Conservation (phyloP, 2,888 invertebrate genomes). For the Antheraea assamensis region DNA sequence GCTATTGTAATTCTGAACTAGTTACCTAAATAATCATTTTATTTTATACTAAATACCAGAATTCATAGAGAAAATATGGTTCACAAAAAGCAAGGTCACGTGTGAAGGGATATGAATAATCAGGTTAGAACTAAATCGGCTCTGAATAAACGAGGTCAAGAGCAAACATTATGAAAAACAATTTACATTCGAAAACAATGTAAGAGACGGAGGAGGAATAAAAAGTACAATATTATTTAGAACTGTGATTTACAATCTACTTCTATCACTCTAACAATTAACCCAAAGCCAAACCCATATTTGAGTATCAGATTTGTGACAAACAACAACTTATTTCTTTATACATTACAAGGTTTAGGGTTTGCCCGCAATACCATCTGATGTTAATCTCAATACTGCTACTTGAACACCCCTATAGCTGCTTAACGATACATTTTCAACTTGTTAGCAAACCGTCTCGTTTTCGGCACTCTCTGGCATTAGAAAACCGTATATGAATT, state of each 20-base stretch:
- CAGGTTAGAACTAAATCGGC: not conserved
- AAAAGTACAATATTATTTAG: not conserved
- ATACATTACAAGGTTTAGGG: too few species aligned
- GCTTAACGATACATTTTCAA: too few species aligned
- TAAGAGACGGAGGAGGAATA: not conserved
- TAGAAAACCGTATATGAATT: not conserved
- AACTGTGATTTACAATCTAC: not conserved
- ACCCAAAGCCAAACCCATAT: too few species aligned
- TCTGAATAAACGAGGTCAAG: not conserved
- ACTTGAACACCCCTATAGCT: too few species aligned
- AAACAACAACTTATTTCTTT: too few species aligned
- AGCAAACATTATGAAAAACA: not conserved
- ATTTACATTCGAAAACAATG: not conserved
- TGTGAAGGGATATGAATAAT: not conserved
- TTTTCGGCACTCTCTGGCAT: too few species aligned
- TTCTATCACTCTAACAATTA: not conserved
- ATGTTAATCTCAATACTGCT: too few species aligned
- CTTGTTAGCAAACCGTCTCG: too few species aligned
- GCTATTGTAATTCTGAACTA: slow-evolving; percentile 14
- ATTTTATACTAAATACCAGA: slow-evolving; percentile 23
- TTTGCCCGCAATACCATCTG: too few species aligned
- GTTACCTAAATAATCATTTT: slow-evolving; percentile 3
- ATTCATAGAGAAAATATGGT: slow-evolving; percentile 26
- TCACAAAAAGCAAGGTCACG: not conserved
- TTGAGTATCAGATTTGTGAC: too few species aligned